A percentile compares a stretch with the other conserved stretches of the same genome.
phyloP scores from a whole-genome alignment of 37 sponge, comb jelly and placozoan genomes.

The Cliona cf. orientalis region DNA sequence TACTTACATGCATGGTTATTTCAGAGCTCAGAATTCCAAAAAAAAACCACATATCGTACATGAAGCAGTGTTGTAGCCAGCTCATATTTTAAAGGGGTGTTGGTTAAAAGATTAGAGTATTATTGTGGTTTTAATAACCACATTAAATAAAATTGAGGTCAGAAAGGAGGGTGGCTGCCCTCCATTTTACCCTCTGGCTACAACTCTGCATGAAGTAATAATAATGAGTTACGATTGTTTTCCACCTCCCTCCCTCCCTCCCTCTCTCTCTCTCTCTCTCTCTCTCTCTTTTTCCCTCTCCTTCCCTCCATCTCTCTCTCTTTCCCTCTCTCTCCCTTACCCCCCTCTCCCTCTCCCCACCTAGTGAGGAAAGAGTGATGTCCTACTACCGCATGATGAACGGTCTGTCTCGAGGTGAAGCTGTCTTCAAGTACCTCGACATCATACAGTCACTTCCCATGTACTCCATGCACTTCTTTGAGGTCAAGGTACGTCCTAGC shows the following conservation, averaged over 20 bases:
- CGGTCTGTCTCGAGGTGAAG: constrained; percentile 66
- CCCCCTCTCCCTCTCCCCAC: background rate
- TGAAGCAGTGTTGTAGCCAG: no score
- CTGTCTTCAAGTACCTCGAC: constrained; percentile 72
- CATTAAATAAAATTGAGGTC: no score
- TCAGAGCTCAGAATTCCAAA: background rate
- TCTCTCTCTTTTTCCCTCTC: constrained; percentile 27
- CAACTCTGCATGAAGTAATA: no score
- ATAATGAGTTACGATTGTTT: no score
- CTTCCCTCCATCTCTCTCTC: constrained; percentile 21
- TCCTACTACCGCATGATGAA: constrained; percentile 53
- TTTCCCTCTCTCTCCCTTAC: constrained; percentile 53
- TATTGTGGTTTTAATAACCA: no score
- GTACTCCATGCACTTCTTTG: constrained; percentile 75
- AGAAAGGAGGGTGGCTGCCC: no score
- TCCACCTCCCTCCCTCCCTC: constrained; percentile 20
- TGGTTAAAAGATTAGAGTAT: no score
- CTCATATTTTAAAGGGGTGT: no score
- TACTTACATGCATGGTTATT: background rate
- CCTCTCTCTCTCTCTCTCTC: constrained; percentile 41
- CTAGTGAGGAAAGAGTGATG: constrained; percentile 55
- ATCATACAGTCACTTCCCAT: constrained; percentile 67
- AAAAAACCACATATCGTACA: background rate
- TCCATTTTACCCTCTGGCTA: no score
- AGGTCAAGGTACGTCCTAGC: constrained; percentile 70